A percentile compares a stretch with the other conserved stretches of the same genome.
phyloP scores from a whole-genome alignment of 2,113 vertebrate species.

The Petroica traversi region DNA sequence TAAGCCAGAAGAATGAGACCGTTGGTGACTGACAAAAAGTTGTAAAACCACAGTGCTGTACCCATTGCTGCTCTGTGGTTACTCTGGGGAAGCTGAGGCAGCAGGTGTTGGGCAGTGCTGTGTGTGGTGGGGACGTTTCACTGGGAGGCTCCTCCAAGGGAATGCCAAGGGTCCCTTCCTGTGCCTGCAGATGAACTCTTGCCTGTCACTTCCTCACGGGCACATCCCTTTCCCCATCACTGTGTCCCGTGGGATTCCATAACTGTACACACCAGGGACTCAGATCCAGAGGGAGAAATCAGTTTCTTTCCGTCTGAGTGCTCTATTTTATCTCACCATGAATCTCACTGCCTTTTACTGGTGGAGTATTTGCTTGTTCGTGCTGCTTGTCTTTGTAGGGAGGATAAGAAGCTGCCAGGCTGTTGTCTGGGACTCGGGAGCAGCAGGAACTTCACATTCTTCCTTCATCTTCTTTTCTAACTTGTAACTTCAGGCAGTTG shows the following conservation, averaged over 20 bases:
- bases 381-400: neutral
- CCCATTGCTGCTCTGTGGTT: neutral
- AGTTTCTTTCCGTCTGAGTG: neutral
- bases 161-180: neutral
- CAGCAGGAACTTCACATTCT: neutral
- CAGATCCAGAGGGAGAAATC: neutral
- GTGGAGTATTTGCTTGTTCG: neutral
- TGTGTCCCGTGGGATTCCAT: neutral
- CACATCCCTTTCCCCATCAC: neutral
- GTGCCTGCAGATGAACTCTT: neutral
- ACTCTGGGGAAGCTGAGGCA: neutral
- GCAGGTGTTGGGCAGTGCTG: neutral
- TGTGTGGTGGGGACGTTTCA: neutral
- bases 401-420: neutral
- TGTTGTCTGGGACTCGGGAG: neutral
- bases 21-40: neutral
- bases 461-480: neutral
- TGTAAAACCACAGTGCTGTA: neutral
- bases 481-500: neutral
- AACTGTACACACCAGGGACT: neutral
- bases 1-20: neutral
- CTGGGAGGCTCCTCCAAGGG: neutral
- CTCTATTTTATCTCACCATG: neutral
- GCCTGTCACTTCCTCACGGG: fast-evolving
- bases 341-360: neutral